Evolutionary conservation across 2,797 vertebrate genomes (phyloP), one percentile per base, ranked within the genome.

Genomic region (Decapterus maruadsi): DNA sequence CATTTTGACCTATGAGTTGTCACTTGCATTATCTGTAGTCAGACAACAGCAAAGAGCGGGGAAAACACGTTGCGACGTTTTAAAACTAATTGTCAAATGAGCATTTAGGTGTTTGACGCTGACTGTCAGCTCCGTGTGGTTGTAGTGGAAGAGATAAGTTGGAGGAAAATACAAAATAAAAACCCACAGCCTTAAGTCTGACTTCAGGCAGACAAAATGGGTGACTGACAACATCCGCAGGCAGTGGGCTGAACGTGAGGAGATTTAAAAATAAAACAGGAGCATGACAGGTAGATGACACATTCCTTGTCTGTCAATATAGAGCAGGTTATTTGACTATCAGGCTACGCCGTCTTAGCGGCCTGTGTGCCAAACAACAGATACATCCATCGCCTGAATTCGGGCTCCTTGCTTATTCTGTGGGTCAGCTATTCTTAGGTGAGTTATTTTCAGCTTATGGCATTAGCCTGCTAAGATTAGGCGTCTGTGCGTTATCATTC

Each of bases 401-500:
- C 83, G 78, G 90, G 89, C 91, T 92, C 86, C 92, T 96, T 95
- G 95, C 95, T 95, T 97, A 96, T 97, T 97, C 95, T 96, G 94
- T 97, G 96, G 98, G 97, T 98, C 98, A 98, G 97, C 97, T 99
- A 99, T 99, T 98, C 97, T 98, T 99, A 97, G 97, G 92, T 91
- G 91, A 87, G 96, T 96, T 99, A 99, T 99, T 99, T 98, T 96
- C 95, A 96, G 96, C 96, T 98, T 96, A 97, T 97, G 96, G 97
- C 96, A 98, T 97, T 93, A 96, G 96, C 94, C 95, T 95, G 96
- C 97, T 98, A 98, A 98, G 97, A 98, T 99, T 98, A 99, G 97
- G 94, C 93, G 92, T 96, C 95, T 97, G 87, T 90, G 96, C 96
- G 94, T 97, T 98, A 98, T 99, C 97, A 94, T 97, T 95, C 96